Conservation (phyloP, 1,140 invertebrate genomes). For the Bombus difficillimus region DNA sequence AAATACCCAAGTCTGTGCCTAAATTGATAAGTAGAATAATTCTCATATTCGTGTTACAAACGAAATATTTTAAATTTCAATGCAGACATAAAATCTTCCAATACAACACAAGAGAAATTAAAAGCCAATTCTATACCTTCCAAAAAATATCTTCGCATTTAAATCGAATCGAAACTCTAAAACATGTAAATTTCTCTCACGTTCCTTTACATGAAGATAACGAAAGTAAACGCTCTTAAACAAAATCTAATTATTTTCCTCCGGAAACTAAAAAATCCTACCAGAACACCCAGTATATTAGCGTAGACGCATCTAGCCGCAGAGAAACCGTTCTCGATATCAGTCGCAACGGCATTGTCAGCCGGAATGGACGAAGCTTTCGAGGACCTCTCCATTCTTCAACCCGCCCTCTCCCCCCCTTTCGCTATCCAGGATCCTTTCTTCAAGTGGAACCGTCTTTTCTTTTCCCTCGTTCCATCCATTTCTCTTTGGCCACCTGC, state of each 20-base stretch:
- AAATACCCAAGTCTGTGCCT: neutral
- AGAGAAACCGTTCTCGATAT: conserved; percentile 41
- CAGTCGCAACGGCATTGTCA: conserved; percentile 53
- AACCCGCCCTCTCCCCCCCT: neutral
- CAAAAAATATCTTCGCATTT: neutral
- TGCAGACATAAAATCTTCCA: neutral
- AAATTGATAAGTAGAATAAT: neutral
- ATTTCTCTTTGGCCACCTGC: conserved; percentile 46
- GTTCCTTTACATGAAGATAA: neutral
- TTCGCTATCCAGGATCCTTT: conserved; percentile 45
- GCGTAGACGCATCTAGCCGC: conserved; percentile 37
- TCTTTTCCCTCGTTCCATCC: conserved; percentile 49
- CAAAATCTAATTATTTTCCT: neutral
- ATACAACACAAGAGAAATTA: neutral
- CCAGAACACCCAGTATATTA: conserved; percentile 57
- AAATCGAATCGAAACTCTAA: neutral
- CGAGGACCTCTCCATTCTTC: conserved; percentile 59
- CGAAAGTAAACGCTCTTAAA: neutral
- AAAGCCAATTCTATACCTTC: neutral
- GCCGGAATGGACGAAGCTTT: conserved; percentile 53
- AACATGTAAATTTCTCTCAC: neutral
- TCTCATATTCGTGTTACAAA: neutral
- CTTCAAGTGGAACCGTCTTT: conserved; percentile 57
- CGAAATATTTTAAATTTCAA: neutral
- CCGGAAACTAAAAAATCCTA: neutral